Percentiles rank a stretch among this genome's conserved stretches.
Conservation (phyloP, 2,797 vertebrate species). For the Sebastes itinus region DNA sequence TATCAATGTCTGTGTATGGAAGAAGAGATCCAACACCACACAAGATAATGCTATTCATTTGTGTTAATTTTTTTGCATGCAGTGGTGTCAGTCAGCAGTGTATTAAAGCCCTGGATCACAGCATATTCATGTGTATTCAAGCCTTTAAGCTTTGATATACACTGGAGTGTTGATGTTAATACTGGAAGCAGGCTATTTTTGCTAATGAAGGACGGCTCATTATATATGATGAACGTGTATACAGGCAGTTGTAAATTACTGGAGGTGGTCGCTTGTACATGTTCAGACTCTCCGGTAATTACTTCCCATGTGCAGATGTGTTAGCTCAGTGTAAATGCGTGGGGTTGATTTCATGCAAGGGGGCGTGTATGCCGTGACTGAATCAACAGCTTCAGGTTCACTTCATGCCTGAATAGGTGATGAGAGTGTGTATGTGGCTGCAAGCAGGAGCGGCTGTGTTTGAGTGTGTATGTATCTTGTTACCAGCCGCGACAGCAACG, state of each 20-base stretch:
- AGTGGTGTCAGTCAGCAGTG: background rate
- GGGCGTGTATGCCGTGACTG: background rate
- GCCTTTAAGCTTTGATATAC: conserved; percentile 12
- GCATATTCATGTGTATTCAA: conserved; percentile 19
- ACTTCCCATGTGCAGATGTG: conserved; percentile 16
- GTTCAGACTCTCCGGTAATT: conserved; percentile 33
- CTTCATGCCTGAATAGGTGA: conserved; percentile 34
- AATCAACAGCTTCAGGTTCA: conserved; percentile 37
- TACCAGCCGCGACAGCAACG: background rate
- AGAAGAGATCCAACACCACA: background rate
- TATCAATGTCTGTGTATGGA: conserved; percentile 19
- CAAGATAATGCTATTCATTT: conserved; percentile 8
- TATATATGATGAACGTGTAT: background rate
- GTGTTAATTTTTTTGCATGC: conserved; percentile 8
- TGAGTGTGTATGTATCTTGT: background rate
- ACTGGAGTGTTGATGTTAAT: background rate
- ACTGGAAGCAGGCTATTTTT: background rate
- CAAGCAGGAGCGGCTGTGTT: background rate
- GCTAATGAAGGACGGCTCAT: conserved; percentile 20
- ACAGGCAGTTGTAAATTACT: conserved; percentile 39
- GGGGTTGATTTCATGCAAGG: conserved; percentile 18
- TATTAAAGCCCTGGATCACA: background rate
- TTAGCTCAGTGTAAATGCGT: background rate
- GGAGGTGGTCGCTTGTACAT: background rate
- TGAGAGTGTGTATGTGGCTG: background rate